phyloP scores from a whole-genome alignment of 2,797 vertebrate species.

The Alcedo quadribrachys region DNA sequence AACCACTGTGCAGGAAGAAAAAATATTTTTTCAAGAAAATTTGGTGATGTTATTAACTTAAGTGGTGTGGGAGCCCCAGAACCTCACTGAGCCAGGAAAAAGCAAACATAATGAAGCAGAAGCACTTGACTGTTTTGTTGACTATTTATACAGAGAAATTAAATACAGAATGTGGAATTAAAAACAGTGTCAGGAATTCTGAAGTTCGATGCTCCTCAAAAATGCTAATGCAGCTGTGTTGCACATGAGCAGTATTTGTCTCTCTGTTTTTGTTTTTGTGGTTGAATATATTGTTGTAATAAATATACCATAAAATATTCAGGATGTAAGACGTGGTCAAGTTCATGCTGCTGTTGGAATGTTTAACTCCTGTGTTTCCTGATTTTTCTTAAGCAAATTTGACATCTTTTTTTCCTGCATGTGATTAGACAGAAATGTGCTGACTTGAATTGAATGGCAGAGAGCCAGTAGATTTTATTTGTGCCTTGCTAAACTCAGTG shows the following conservation, averaged over 20 bases:
- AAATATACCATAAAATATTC: constrained; percentile 66
- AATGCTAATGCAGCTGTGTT: constrained; percentile 50
- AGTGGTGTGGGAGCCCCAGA: neutral
- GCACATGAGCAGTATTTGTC: constrained; percentile 34
- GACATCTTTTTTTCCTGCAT: neutral
- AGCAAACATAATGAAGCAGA: neutral
- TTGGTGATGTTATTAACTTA: neutral
- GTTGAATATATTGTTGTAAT: constrained; percentile 59
- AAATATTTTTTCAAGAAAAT: neutral
- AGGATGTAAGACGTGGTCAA: constrained; percentile 53
- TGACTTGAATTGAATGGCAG: constrained; percentile 9
- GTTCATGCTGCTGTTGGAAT: constrained; percentile 17
- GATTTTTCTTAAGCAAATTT: constrained; percentile 5
- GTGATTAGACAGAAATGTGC: neutral
- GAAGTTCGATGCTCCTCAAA: neutral
- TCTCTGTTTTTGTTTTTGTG: constrained; percentile 66
- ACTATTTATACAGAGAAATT: neutral
- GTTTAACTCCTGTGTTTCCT: constrained; percentile 47
- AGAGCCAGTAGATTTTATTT: neutral
- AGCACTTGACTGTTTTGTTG: neutral
- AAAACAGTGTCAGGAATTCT: constrained; percentile 24
- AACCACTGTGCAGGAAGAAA: neutral
- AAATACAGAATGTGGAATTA: neutral
- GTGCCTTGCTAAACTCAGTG: neutral
- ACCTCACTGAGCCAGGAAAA: neutral